Percentiles rank a stretch among this genome's conserved stretches.
Conservation (phyloP, 1,140 invertebrate species). For the Andrena cerasifolii region DNA sequence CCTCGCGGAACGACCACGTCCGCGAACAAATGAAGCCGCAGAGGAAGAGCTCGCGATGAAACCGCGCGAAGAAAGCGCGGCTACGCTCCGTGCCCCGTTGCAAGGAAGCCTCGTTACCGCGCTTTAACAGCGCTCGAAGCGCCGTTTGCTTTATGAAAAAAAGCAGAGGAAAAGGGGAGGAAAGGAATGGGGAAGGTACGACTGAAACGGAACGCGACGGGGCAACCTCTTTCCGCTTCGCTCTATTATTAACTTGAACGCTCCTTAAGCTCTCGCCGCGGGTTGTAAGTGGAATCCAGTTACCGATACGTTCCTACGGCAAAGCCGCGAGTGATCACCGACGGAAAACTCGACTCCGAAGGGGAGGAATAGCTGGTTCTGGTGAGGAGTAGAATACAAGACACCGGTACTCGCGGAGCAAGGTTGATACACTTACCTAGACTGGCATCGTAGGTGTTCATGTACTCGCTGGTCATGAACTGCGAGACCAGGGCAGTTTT, state of each 20-base stretch:
- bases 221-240: neutral
- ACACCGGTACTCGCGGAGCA: no score
- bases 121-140: neutral
- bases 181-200: neutral
- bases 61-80: neutral
- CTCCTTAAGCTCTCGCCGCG: neutral
- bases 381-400: no score
- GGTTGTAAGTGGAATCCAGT: neutral
- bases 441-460: slow-evolving; percentile 95
- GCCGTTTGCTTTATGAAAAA: neutral
- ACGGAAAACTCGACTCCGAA: no score
- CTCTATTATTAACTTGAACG: slow-evolving; percentile 37
- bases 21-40: no score
- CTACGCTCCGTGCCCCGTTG: neutral
- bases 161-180: no score
- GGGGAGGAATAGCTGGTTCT: no score
- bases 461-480: slow-evolving; percentile 97
- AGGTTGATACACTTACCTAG: slow-evolving; percentile 85
- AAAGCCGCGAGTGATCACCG: neutral
- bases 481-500: slow-evolving; percentile 94
- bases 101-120: neutral
- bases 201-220: neutral
- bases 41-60: neutral
- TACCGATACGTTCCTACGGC: neutral
- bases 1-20: neutral